These are phyloP conservation scores for Henicopernis longicauda DNA, from an alignment of 2,113 vertebrate species.

Conservation along the genomic window DNA sequence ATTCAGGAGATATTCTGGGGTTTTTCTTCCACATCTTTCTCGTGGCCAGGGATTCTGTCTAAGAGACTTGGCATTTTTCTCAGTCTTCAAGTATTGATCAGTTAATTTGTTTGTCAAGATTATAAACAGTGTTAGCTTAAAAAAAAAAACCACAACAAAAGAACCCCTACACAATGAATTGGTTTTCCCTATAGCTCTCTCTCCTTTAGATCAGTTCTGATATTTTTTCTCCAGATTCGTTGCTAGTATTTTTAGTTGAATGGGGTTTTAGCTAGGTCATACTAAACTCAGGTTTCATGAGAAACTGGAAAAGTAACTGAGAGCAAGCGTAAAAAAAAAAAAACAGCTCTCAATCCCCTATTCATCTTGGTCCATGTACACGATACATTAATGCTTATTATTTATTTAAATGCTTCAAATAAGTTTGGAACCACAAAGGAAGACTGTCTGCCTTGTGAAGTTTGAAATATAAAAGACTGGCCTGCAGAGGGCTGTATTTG, in stretches of 20 bases:
- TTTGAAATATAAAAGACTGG: slow-evolving; percentile 22
- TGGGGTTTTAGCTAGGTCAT: neutral
- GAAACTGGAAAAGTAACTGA: neutral
- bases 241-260: neutral
- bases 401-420: slow-evolving; percentile 48
- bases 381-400: slow-evolving; percentile 42
- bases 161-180: neutral
- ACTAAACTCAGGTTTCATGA: neutral
- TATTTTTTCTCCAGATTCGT: neutral
- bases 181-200: neutral
- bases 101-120: slow-evolving; percentile 23
- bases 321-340: neutral
- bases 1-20: neutral
- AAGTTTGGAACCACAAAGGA: slow-evolving; percentile 37
- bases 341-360: neutral
- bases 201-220: neutral
- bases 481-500: neutral
- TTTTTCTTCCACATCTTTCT: neutral
- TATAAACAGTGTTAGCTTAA: neutral
- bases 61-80: neutral
- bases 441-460: slow-evolving; percentile 21
- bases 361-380: slow-evolving; percentile 1
- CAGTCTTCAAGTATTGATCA: neutral
- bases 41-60: neutral
- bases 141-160: neutral